These are phyloP conservation scores for Pandemis heparana DNA, from an alignment of 2,888 invertebrate genomes.

Conservation along the genomic window DNA sequence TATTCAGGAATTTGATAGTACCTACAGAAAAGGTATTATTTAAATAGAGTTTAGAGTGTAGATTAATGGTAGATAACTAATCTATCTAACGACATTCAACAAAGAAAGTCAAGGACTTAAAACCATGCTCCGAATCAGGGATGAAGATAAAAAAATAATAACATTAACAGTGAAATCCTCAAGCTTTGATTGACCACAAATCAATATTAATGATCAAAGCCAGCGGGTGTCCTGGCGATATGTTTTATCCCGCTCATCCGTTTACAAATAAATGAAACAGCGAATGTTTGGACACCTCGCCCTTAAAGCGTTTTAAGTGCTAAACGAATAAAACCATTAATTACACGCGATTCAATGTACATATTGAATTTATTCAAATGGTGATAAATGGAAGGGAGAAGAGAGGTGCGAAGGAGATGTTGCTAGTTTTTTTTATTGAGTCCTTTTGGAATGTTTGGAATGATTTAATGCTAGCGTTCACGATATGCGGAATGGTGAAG, in stretches of 20 bases:
- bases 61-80: not conserved
- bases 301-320: slow-evolving; percentile 84
- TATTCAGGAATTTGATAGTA: too few relatives aligned
- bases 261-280: slow-evolving; percentile 58
- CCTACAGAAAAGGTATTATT: too few relatives aligned
- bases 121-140: slow-evolving; percentile 55
- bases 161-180: slow-evolving; percentile 84
- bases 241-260: slow-evolving; percentile 59
- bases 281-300: slow-evolving; percentile 82
- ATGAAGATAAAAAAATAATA: slow-evolving; percentile 71
- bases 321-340: slow-evolving; percentile 86
- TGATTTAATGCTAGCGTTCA: slow-evolving; percentile 65
- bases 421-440: slow-evolving; percentile 50
- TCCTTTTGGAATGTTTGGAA: slow-evolving; percentile 62
- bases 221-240: slow-evolving; percentile 78
- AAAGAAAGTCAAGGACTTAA: slow-evolving; percentile 48
- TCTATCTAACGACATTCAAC: slow-evolving; percentile 1
- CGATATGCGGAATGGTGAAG: slow-evolving; percentile 47
- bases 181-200: slow-evolving; percentile 86
- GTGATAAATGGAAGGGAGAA: slow-evolving; percentile 82
- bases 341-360: slow-evolving; percentile 85
- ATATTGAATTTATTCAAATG: slow-evolving; percentile 86
- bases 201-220: slow-evolving; percentile 85
- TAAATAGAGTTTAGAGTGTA: not conserved
- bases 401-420: slow-evolving; percentile 75